Evolutionary conservation across 2,113 vertebrate genomes (phyloP).

Genomic region (Barbus barbus): DNA sequence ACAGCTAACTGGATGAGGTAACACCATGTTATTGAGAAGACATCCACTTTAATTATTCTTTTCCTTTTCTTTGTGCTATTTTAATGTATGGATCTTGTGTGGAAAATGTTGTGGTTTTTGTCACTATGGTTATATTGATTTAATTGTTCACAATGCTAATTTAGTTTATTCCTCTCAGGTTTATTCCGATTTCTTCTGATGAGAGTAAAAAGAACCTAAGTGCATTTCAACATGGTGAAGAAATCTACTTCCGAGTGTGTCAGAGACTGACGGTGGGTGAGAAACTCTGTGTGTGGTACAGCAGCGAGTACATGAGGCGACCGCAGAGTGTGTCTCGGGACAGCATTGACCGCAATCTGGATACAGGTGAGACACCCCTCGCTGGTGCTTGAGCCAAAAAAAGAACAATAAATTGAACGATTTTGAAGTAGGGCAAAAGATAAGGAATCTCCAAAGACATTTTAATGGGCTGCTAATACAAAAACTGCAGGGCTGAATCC

Average conservation of each 20-base stretch:
- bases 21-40: not conserved
- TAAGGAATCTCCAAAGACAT: not conserved
- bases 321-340: conserved; percentile 87
- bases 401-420: not conserved
- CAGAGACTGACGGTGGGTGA: conserved; percentile 82
- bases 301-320: conserved; percentile 87
- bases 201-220: conserved; percentile 88
- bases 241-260: conserved; percentile 88
- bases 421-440: not conserved
- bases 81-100: not conserved
- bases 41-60: not conserved
- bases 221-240: conserved; percentile 86
- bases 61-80: not conserved
- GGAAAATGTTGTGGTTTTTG: too few species aligned
- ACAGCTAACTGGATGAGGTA: conserved; percentile 98
- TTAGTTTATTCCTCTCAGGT: conserved; percentile 73
- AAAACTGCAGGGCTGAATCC: too few species aligned
- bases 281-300: conserved; percentile 92
- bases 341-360: conserved; percentile 83
- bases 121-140: too few species aligned
- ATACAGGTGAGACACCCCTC: conserved; percentile 77
- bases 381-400: not conserved
- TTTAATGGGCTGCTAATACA: too few species aligned
- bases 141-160: too few species aligned
- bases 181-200: conserved; percentile 86